Evolutionary conservation across 2,113 vertebrate species (phyloP).

Genomic region (Canis aureus): DNA sequence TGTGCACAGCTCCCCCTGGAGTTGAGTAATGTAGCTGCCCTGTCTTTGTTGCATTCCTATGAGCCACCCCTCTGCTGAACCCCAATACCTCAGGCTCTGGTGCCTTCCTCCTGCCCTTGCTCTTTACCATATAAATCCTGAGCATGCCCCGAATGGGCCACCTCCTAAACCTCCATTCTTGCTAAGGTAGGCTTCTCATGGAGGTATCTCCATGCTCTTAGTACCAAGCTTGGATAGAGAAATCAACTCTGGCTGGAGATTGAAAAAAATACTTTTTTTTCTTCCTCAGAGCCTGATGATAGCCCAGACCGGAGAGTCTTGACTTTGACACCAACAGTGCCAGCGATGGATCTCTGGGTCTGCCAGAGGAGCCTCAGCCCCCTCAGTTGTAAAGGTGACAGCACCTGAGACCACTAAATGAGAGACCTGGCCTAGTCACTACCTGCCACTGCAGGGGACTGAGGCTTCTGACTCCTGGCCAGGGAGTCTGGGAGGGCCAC

Average conservation of each 20-base stretch:
- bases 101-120: background rate
- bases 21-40: background rate
- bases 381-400: background rate
- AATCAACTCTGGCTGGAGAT: background rate
- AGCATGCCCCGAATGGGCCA: background rate
- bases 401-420: background rate
- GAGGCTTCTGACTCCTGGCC: background rate
- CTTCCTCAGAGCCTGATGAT: background rate
- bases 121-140: background rate
- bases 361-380: background rate
- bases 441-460: no score
- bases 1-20: background rate
- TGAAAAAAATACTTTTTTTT: background rate
- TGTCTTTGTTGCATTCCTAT: background rate
- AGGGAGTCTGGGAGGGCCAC: background rate
- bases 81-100: background rate
- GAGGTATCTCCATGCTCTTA: background rate
- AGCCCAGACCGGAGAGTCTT: background rate
- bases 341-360: background rate
- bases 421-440: background rate
- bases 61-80: background rate
- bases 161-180: background rate
- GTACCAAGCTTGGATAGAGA: background rate
- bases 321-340: background rate
- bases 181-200: background rate